Base-by-base conservation (phyloP, 2,113 vertebrate genomes). In the Microtus montanus region DNA sequence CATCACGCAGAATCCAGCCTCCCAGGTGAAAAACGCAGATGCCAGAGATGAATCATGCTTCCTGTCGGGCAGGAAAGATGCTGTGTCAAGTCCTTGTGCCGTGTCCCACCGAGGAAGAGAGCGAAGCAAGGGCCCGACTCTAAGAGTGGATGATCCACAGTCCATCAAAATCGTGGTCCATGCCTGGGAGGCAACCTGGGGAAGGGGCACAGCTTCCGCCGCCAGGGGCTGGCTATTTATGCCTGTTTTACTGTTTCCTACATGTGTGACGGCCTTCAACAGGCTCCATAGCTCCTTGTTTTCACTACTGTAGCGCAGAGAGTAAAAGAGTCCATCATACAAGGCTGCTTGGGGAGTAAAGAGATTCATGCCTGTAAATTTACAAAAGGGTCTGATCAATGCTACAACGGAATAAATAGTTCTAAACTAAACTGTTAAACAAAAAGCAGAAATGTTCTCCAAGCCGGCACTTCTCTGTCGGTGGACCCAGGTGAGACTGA, bases 201-300 rank as follows among this genome's bases (percentile, higher is more conserved):
- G 13, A 11, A 13, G 33, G 0, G 0, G 33, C 28, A 79, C 0
- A 0, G 3, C 82, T 35, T 9, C 49, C 8, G 24, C 22, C 35
- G 2, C 38, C 13, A 47, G 13, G 19, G 0, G 0, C 61, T 35
- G 66, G 14, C 12, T 58, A 85, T 63, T 73, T 9, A 24, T 12
- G n/a, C 24, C 64, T 9, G 5, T 12, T 84, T 68, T 33, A 38
- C 28, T 71, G 41, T 38, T 90, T 58, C 24, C n/a, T 54, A 30
- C 1, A 38, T 30, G 10, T 41, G 20, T 85, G 38, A n/a, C 7
- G 3, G 35, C 74, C 68, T 49, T 54, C 77, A 82, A 8, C 35
- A 89, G 22, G 44, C 49, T 68, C 80, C 15, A 41, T 22, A 15
- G 33, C 20, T 30, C 44, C 33, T 66, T 15, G 83, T 92, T 87